Evolutionary conservation across 2,888 invertebrate species (phyloP), one percentile per base, ranked within the genome.

Genomic region (Vesta saturnalis): DNA sequence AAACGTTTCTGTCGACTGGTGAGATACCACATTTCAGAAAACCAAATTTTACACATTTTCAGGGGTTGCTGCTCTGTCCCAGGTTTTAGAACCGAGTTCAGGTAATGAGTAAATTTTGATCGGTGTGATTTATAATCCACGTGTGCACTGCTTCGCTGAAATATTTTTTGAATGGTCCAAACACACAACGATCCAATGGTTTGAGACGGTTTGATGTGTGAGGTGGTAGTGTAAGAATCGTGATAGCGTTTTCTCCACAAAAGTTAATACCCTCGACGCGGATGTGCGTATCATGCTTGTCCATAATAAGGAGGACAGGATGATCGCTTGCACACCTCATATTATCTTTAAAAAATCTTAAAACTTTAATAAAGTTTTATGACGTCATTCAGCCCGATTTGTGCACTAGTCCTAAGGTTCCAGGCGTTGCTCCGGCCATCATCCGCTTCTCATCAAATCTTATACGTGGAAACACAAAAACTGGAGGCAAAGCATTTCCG

Each of bases 71-170:
- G n/a, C n/a, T n/a, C n/a, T n/a, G n/a, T 43, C 43, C 43, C 43
- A 43, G 43, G 43, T 12, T 43, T 43, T 43, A 14, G 43, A 43
- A 12, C 43, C 10, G 43, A 43, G 43, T 43, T 43, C 43, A 43
- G 12, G 43, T 43, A 43, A 43, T 43, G 43, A 2, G 5, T 43
- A 43, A 43, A 43, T 43, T 43, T 12, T n/a, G 14, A 43, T 43
- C 43, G 43, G 12, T 12, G 12, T 43, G 43, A 43, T 43, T 43
- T 43, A 10, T 43, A 12, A 43, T 43, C 43, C 12, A 43, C 43
- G 43, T 43, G 12, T 43, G 43, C 43, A 43, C 43, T 43, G 43
- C 43, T 43, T 43, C 43, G 43, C 43, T n/a, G n/a, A n/a, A n/a
- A n/a, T n/a, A n/a, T n/a, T n/a, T n/a, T n/a, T n/a, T n/a, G n/a